Conservation (phyloP, 2,113 vertebrate species). For the Herpailurus yagouaroundi region DNA sequence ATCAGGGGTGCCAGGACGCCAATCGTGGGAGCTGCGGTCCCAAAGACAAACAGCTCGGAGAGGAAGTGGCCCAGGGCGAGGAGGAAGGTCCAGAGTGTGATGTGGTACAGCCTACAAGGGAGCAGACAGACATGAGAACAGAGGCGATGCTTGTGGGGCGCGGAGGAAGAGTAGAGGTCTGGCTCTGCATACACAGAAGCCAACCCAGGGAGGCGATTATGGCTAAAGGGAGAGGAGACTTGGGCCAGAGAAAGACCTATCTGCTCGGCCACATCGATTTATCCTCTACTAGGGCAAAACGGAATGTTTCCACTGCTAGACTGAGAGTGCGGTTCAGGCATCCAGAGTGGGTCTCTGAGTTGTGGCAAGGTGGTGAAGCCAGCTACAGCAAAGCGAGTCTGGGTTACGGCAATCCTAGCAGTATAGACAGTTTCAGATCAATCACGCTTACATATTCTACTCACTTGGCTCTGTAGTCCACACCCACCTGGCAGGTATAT, state of each 20-base stretch:
- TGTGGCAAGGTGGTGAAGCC: neutral
- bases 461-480: neutral
- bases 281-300: neutral
- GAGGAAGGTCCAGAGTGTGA: constrained; percentile 96
- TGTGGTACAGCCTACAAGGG: constrained; percentile 93
- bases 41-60: constrained; percentile 94
- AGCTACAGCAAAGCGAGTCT: neutral
- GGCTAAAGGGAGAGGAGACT: neutral
- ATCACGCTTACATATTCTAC: neutral
- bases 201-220: neutral
- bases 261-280: neutral
- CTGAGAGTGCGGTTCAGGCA: neutral
- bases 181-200: neutral
- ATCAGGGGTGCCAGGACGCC: constrained; percentile 96
- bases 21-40: constrained; percentile 93
- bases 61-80: constrained; percentile 96
- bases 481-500: neutral
- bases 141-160: neutral
- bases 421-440: neutral
- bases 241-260: neutral
- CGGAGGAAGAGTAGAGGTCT: neutral
- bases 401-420: neutral
- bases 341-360: neutral
- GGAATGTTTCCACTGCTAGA: neutral
- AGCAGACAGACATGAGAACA: constrained; percentile 15